Base-by-base conservation (phyloP, 2,113 vertebrate species). In the Dendropsophus ebraccatus region DNA sequence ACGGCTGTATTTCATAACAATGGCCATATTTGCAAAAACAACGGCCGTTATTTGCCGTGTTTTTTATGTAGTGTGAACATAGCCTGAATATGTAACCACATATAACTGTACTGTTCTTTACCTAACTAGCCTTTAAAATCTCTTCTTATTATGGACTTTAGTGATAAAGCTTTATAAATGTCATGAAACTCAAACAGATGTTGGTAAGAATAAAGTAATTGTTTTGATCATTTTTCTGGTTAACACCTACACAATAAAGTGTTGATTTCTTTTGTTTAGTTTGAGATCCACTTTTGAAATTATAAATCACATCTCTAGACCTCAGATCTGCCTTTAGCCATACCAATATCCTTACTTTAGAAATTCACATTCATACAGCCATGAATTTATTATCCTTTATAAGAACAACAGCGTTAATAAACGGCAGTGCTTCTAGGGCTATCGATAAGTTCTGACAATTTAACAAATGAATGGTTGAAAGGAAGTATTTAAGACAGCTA, bases 391-490 rank as follows among this genome's bases (percentile, higher is more conserved):
- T 84, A 75, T 74, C 23, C 69, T 60, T 73, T 73, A 84, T 74
- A 74, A 82, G 50, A 60, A 56, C 69, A 74, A 52, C 35, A 72
- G 23, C 21, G 14, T 35, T 84, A 70, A 75, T 75, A 85, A 85
- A 85, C 74, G 70, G 16, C 30, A 37, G 13, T 56, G 62, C 60
- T 85, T 85, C 49, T 70, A 52, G 75, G 83, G 75, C 76, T 85
- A 85, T 85, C 70, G 84, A 85, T 79, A 30, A 85, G 49, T 79
- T 79, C 84, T 85, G 84, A 85, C 75, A 85, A 70, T 79, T 85
- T 85, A 85, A 85, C 75, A 85, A 79, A 85, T 85, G 75, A 85
- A 79, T 69, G 73, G 35, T 67, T 77, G 56, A 79, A 85, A 79
- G 84, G 84, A 85, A 85, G 82, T 84, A 58, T 84, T 84, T 60